Conservation (phyloP, 2,113 vertebrate species). For the Odobenus rosmarus region DNA sequence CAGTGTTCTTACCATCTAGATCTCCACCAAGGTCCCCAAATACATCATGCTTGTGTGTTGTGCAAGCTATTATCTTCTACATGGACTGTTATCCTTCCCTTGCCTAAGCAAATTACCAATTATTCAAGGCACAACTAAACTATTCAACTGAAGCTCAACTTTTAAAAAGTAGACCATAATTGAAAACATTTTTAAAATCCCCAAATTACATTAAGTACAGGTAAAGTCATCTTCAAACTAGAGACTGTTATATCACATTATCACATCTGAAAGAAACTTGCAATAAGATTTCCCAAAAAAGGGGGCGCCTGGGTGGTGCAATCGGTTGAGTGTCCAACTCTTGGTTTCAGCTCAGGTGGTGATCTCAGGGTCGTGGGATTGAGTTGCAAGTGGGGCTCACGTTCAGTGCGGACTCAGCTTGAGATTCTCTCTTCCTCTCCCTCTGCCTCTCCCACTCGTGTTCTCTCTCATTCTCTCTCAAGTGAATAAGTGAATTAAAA, state of each 20-base stretch:
- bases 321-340: neutral
- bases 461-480: neutral
- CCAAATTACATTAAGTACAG: neutral
- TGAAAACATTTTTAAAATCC: neutral
- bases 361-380: neutral
- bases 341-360: neutral
- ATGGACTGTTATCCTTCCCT: neutral
- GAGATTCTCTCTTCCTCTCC: neutral
- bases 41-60: neutral
- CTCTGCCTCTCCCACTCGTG: neutral
- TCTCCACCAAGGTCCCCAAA: neutral
- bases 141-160: neutral
- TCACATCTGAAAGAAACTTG: neutral
- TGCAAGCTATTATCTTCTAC: neutral
- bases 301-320: neutral
- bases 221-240: conserved; percentile 23
- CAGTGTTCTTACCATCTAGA: neutral
- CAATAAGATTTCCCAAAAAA: neutral
- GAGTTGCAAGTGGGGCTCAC: too few species aligned
- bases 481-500: neutral
- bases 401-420: neutral
- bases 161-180: neutral
- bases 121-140: neutral
- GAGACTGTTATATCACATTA: neutral
- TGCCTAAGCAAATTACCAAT: neutral